phyloP scores from a whole-genome alignment of 2,888 invertebrate genomes.

The Diabrotica balteata region DNA sequence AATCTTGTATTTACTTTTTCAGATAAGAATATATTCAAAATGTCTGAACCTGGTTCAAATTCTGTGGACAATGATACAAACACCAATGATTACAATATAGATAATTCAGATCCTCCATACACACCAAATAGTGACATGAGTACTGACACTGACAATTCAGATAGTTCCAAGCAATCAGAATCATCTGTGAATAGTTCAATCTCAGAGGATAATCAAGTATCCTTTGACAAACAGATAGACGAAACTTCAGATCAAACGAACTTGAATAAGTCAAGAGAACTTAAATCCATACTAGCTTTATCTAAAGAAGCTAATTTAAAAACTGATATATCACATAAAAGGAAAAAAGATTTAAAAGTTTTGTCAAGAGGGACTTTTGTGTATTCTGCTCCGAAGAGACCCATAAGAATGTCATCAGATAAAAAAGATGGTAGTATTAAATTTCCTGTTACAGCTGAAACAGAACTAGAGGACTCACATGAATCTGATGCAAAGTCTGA shows the following conservation, averaged over 20 bases:
- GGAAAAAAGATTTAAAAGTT: slow-evolving; percentile 55
- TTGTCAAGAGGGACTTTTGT: not conserved
- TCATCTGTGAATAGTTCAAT: not conserved
- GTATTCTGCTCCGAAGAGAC: slow-evolving; percentile 28
- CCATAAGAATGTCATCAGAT: slow-evolving; percentile 25
- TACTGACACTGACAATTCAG: not conserved
- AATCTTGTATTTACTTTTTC: not conserved
- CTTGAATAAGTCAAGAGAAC: slow-evolving; percentile 57
- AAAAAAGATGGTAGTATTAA: slow-evolving; percentile 29
- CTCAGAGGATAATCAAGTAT: slow-evolving; percentile 9
- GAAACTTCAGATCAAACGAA: slow-evolving; percentile 37
- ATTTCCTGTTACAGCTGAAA: slow-evolving; percentile 53
- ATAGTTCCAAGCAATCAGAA: slow-evolving; percentile 2
- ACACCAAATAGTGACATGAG: slow-evolving; percentile 1
- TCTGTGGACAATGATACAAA: not conserved
- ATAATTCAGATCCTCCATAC: slow-evolving; percentile 8
- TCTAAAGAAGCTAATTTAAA: slow-evolving; percentile 73
- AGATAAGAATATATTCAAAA: not conserved
- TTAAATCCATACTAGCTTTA: slow-evolving; percentile 70
- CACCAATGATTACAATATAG: not conserved
- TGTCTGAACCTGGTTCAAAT: not conserved
- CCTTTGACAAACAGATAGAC: slow-evolving; percentile 18
- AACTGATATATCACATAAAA: slow-evolving; percentile 61
- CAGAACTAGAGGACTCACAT: slow-evolving; percentile 48
- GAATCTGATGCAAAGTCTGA: slow-evolving; percentile 33